Evolutionary conservation across 23 tunicate species (phyloP).

Genomic region (Aplidium turbinatum): DNA sequence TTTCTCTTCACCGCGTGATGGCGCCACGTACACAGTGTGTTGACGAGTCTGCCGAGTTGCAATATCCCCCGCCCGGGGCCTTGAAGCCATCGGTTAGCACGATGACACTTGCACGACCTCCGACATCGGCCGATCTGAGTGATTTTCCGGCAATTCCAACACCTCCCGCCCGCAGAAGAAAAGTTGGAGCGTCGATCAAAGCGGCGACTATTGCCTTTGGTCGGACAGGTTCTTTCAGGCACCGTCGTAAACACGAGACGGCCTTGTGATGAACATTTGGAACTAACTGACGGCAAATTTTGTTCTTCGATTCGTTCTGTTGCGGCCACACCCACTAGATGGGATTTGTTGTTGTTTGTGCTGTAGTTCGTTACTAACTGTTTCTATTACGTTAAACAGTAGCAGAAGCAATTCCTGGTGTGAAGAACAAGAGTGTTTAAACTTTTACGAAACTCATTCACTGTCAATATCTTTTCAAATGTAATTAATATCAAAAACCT

Average conservation of each 20-base stretch:
- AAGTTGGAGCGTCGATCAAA: slow-evolving; percentile 40
- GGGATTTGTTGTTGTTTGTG: too few species aligned
- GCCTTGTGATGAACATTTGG: too few species aligned
- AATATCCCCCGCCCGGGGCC: slow-evolving; percentile 9
- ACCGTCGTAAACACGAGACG: slow-evolving; percentile 50
- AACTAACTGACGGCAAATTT: too few species aligned
- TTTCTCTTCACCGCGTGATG: neutral
- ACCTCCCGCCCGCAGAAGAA: slow-evolving; percentile 70
- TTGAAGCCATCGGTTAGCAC: slow-evolving; percentile 87
- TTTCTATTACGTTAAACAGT: too few species aligned
- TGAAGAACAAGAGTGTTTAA: too few species aligned
- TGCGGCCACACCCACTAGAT: too few species aligned
- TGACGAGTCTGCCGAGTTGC: slow-evolving; percentile 5
- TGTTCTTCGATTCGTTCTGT: too few species aligned
- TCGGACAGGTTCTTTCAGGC: slow-evolving; percentile 70
- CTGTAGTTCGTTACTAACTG: too few species aligned
- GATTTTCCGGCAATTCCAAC: slow-evolving; percentile 88
- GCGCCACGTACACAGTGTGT: neutral
- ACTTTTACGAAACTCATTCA: too few species aligned
- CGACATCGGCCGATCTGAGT: slow-evolving; percentile 27
- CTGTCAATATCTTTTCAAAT: too few species aligned
- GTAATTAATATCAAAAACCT: too few species aligned
- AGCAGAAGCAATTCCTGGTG: too few species aligned
- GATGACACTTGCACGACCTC: slow-evolving; percentile 65
- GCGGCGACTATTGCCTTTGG: slow-evolving; percentile 78